A percentile compares a stretch with the other conserved stretches of the same genome.
Evolutionary conservation across 2,113 vertebrate genomes (phyloP).

Genomic region (Meriones unguiculatus): DNA sequence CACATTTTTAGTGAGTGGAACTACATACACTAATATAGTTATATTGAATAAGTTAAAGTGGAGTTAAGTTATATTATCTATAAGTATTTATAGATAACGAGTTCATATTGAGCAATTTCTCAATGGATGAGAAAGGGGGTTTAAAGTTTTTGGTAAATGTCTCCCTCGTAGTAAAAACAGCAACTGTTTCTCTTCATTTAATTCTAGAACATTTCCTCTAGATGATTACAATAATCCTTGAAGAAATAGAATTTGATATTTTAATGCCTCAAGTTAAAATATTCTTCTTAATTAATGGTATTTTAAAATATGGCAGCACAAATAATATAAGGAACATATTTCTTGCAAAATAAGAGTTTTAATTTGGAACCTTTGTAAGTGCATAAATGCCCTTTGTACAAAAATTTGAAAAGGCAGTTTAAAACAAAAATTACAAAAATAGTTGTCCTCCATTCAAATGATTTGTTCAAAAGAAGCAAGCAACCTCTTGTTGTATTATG

Average conservation of each 20-base stretch:
- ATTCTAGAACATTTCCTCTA: neutral
- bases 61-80: neutral
- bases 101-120: neutral
- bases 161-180: neutral
- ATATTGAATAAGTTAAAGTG: neutral
- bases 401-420: neutral
- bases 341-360: neutral
- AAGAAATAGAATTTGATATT: neutral
- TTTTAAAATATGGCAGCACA: conserved; percentile 13
- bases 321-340: neutral
- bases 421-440: neutral
- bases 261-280: conserved; percentile 17
- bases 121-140: neutral
- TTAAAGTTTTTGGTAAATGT: neutral
- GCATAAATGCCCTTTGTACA: neutral
- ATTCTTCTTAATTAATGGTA: neutral
- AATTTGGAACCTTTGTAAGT: neutral
- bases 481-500: neutral
- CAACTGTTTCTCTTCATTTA: neutral
- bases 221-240: neutral
- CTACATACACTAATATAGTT: neutral
- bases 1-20: neutral
- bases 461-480: neutral
- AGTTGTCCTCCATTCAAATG: neutral
- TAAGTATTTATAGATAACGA: neutral